Evolutionary conservation across 30 jellyfish, hydroid and myxozoan genomes (phyloP).

Genomic region (Turritopsis rubra): DNA sequence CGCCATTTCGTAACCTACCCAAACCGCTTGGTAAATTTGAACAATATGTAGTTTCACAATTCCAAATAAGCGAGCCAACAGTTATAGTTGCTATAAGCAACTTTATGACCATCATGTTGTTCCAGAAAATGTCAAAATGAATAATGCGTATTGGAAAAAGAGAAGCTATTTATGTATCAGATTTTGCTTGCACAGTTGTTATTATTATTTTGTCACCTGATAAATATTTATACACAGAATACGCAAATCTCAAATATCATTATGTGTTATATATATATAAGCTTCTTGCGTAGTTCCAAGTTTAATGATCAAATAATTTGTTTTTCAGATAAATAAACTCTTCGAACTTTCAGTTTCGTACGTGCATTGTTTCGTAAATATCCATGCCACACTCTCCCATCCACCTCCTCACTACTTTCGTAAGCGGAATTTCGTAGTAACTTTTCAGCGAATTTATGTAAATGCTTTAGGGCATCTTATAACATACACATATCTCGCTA

Average conservation of each 20-base stretch:
- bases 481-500: too few species aligned
- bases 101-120: background rate
- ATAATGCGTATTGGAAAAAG: too few species aligned
- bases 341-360: background rate
- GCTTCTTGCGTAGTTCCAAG: background rate
- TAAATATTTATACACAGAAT: too few species aligned
- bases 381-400: background rate
- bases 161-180: too few species aligned
- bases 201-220: too few species aligned
- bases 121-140: background rate
- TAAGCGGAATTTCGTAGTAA: too few species aligned
- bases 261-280: background rate
- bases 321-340: background rate
- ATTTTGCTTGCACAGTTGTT: too few species aligned
- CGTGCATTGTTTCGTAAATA: background rate
- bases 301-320: background rate
- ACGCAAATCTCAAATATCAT: too few species aligned
- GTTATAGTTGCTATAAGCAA: background rate
- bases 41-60: background rate
- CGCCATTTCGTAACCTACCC: background rate
- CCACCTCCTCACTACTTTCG: background rate
- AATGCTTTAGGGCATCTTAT: too few species aligned
- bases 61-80: background rate
- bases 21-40: background rate
- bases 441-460: too few species aligned